Evolutionary conservation across 2,888 invertebrate species (phyloP).

Genomic region (Fragum fragum): DNA sequence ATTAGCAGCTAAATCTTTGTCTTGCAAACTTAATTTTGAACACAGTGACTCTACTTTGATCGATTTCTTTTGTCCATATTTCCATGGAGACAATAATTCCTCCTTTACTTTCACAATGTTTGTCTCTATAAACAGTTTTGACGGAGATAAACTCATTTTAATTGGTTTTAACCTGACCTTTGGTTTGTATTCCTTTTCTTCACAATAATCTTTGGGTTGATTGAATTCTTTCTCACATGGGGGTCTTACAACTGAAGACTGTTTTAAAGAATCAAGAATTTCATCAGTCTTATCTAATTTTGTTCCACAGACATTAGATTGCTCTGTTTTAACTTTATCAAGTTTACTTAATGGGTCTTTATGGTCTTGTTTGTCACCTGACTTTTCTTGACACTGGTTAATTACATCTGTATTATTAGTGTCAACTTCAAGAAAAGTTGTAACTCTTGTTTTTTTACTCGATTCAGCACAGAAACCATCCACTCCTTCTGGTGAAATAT

Average conservation of each 20-base stretch:
- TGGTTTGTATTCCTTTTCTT: background rate
- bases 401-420: background rate
- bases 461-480: background rate
- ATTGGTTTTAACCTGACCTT: conserved; percentile 26
- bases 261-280: conserved; percentile 13
- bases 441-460: background rate
- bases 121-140: conserved; percentile 25
- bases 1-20: background rate
- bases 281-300: conserved; percentile 20
- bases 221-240: background rate
- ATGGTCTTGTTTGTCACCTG: background rate
- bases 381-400: background rate
- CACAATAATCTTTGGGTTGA: background rate
- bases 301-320: background rate
- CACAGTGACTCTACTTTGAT: background rate
- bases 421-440: background rate
- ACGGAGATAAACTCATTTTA: conserved; percentile 34
- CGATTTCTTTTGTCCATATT: background rate
- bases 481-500: background rate
- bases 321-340: background rate
- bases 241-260: background rate
- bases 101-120: conserved; percentile 1
- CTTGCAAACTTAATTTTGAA: background rate
- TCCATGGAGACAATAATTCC: background rate
- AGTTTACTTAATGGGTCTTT: background rate